phyloP scores from a whole-genome alignment of 23 tunicate genomes.

The Styela plicata region DNA sequence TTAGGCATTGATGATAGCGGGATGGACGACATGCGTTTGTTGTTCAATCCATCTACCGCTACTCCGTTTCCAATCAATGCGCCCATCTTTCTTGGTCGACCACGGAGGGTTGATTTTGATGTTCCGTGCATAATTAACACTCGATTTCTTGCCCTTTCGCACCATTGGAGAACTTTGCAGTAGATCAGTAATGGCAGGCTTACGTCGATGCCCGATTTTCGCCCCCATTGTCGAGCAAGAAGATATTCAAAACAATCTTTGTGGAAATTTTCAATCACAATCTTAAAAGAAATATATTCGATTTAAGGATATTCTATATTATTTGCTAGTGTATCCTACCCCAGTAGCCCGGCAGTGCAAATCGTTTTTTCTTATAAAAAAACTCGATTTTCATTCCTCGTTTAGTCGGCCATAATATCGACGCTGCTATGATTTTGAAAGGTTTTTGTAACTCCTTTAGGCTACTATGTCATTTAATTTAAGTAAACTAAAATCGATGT shows the following conservation, averaged over 20 bases:
- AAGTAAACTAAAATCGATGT: no score
- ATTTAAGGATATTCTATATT: no score
- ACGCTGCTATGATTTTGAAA: no score
- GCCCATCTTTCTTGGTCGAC: conserved; percentile 58
- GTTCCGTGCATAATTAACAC: conserved; percentile 60
- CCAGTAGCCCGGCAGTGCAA: no score
- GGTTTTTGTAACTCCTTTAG: no score
- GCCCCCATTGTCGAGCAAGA: conserved; percentile 91
- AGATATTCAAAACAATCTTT: conserved; percentile 74
- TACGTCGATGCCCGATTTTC: conserved; percentile 57
- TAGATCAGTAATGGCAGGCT: conserved; percentile 58
- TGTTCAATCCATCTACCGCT: conserved; percentile 67
- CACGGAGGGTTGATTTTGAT: conserved; percentile 67
- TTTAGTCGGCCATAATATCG: no score
- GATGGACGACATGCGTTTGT: conserved; percentile 63
- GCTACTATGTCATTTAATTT: no score
- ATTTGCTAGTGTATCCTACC: no score
- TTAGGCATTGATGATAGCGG: conserved; percentile 56
- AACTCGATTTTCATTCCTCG: no score
- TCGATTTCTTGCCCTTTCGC: conserved; percentile 65
- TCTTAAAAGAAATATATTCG: conserved; percentile 36
- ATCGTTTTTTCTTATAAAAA: no score
- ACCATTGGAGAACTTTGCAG: conserved; percentile 78
- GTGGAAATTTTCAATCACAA: conserved; percentile 60
- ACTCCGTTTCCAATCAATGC: conserved; percentile 73